Evolutionary conservation across 2,797 vertebrate species (phyloP).

Genomic region (Neoniphon sammara): DNA sequence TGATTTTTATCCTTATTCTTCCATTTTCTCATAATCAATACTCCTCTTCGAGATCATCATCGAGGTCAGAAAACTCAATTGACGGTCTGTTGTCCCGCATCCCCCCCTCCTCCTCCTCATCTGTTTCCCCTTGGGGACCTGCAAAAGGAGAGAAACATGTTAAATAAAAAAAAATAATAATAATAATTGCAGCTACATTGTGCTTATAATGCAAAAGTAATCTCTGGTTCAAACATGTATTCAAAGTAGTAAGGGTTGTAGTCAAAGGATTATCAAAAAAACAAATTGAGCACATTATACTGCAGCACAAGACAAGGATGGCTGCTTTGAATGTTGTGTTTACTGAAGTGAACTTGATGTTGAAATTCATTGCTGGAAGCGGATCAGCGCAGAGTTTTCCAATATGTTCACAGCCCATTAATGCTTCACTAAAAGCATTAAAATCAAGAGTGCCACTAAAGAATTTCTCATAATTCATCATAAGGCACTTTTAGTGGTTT

Average conservation of each 20-base stretch:
- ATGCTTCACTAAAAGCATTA: too few species aligned
- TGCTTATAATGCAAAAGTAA: too few species aligned
- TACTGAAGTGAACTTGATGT: too few species aligned
- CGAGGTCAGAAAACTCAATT: constrained; percentile 85
- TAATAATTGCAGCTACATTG: too few species aligned
- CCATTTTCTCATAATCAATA: constrained; percentile 59
- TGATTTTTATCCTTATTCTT: constrained; percentile 2
- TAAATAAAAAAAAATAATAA: not conserved
- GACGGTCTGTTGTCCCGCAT: constrained; percentile 82
- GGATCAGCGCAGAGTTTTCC: too few species aligned
- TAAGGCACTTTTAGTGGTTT: too few species aligned
- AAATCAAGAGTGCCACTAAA: too few species aligned
- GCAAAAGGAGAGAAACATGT: constrained; percentile 55
- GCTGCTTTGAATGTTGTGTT: not conserved
- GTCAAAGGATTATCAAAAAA: not conserved
- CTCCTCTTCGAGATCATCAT: constrained; percentile 80
- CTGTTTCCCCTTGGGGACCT: constrained; percentile 91
- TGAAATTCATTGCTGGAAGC: too few species aligned
- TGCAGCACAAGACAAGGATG: not conserved
- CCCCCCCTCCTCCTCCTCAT: constrained; percentile 80
- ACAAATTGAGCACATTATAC: too few species aligned
- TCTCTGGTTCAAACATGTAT: not conserved
- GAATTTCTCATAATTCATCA: too few species aligned
- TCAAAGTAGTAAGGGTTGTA: constrained; percentile 8
- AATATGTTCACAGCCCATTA: too few species aligned